Percentiles rank a stretch among this genome's conserved stretches.
phyloP scores from a whole-genome alignment of 2,888 invertebrate genomes.

The Operophtera brumata region DNA sequence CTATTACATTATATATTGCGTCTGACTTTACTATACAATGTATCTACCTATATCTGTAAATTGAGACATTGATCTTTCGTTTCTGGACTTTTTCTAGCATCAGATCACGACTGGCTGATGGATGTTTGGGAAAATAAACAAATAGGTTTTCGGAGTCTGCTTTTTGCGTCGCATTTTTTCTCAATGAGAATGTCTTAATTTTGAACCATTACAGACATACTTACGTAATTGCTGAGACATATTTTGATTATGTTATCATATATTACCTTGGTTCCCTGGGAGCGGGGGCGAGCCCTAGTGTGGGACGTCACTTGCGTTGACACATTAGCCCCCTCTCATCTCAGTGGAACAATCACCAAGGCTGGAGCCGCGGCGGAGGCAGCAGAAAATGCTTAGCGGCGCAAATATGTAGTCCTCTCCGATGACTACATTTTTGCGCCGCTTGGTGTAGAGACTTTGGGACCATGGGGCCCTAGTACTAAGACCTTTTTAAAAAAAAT shows the following conservation, averaged over 20 bases:
- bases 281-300: too few relatives aligned
- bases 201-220: neutral
- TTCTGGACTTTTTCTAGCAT: conserved; percentile 13
- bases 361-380: too few relatives aligned
- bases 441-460: too few relatives aligned
- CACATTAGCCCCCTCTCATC: too few relatives aligned
- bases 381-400: too few relatives aligned
- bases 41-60: neutral
- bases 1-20: conserved; percentile 51
- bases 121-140: conserved; percentile 34
- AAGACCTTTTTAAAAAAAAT: too few relatives aligned
- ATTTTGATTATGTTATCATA: conserved; percentile 2
- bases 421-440: too few relatives aligned
- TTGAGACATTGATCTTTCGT: conserved; percentile 12
- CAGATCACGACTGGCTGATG: conserved; percentile 24
- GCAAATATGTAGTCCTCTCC: too few relatives aligned
- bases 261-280: too few relatives aligned
- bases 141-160: conserved; percentile 29
- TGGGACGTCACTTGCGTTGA: too few relatives aligned
- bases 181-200: conserved; percentile 18
- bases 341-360: too few relatives aligned
- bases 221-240: conserved; percentile 1
- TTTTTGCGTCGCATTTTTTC: conserved; percentile 34
- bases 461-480: too few relatives aligned
- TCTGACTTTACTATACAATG: conserved; percentile 34